Evolutionary conservation across 2,888 invertebrate species (phyloP), one percentile per base, ranked within the genome.

Genomic region (Parelbella ahira): DNA sequence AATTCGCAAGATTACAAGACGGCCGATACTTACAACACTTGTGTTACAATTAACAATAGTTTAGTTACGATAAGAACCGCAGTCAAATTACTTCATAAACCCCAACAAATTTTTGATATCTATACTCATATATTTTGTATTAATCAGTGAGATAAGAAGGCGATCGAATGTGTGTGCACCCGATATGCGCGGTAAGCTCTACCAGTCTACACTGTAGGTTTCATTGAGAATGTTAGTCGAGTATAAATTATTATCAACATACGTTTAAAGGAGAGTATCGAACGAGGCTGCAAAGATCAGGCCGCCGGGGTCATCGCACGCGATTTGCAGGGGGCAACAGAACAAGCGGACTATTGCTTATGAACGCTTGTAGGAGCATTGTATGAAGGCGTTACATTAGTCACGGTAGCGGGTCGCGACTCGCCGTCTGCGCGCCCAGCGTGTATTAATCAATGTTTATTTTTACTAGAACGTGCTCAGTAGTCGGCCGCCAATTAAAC

Each of bases 371-470:
- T 57, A 55, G 64, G 66, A 60, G 56, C 46, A 47, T 50, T 49
- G 41, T 37, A 47, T 18, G 48, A 49, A 15, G 29, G 4, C 44
- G 58, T 63, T 54, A 53, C 68, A 75, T 73, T 77, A 65, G 72
- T 71, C 64, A 70, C 59, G 69, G 71, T 30, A 25, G 20, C 37
- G 44, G 30, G 51, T 47, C 47, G 59, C 68, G 76, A 63, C 80
- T 67, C 67, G 74, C 74, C 44, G 56, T 54, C 82, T 82, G 70
- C 67, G 59, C 62, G 58, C 59, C 55, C 61, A 60, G 54, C 50
- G 49, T 47, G 50, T 54, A 65, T 65, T 64, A 66, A 67, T 68
- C 65, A 66, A 55, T 58, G 63, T 68, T 74, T 80, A 77, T 81
- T 76, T 76, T 70, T 73, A 71, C 57, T 60, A 51, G 49, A 46